Base-by-base conservation (phyloP, 2,888 invertebrate species). In the Eudemis profundana region DNA sequence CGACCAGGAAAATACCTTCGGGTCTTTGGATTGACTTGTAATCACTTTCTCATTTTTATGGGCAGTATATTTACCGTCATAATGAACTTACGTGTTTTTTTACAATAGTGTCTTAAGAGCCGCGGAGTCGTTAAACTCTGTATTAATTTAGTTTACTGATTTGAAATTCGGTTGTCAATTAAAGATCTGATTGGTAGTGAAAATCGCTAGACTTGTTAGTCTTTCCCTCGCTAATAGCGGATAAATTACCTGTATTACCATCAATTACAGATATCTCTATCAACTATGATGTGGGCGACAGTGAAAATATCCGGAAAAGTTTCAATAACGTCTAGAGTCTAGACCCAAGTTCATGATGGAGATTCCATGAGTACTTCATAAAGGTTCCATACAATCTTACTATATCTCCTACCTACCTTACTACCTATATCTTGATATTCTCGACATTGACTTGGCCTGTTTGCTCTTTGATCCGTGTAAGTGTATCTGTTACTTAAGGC, bases 21-120 rank as follows among this genome's bases (percentile, higher is more conserved):
- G 12, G 78, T 77, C 33, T 78, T 77, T 79, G 78, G 80, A 74
- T 79, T 82, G 83, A 79, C 81, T 82, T 78, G 82, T 74, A 80
- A 81, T 79, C 72, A 72, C 68, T 69, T 73, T 74, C 68, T 66
- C 70, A 42, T 76, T 71, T 75, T 76, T 76, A 74, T 75, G 69
- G 61, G 66, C 53, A 64, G 66, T 70, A 1, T 19, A 51, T 40
- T 14, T 5, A 5, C 40, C 17, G 10, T 10, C 2, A n/a, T 17
- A 17, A 14, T 4, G 7, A 5, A 21, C 12, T 12, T 23, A 40
- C 14, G 15, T 38, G 36, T 38, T 3, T 44, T 17, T 19, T n/a
- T n/a, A 19, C 12, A 19, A 12, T 44, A 8, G 12, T 19, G 44
- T 19, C 12, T 44, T 44, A 17, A 4, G 14, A 51, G 21, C 3